Evolutionary conservation across 2,113 vertebrate genomes (phyloP), one percentile per base, ranked within the genome.

Genomic region (Cettia cetti): DNA sequence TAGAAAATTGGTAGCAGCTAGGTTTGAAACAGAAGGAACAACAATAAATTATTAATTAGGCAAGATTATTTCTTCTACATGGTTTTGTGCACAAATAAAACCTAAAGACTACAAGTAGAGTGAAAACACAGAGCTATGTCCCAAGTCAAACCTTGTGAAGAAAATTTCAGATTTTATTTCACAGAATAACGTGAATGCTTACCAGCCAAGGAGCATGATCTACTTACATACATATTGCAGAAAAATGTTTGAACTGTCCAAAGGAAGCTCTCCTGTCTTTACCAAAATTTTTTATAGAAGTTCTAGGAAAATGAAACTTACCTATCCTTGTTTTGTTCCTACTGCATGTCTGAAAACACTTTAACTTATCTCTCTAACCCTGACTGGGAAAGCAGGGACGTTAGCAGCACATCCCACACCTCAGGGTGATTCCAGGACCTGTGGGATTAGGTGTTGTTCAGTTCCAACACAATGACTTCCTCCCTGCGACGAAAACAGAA

Each of bases 21-120:
- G 26, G 57, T 87, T 72, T 86, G 57, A 92, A 90, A 72, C 11
- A 37, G 31, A 42, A 83, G 42, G 78, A 84, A 86, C 28, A 86
- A 70, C 24, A 89, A 39, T 87, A 50, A 77, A 85, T 92, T 82
- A 89, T 95, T 81, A 89, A 92, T 91, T 84, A 84, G n/a, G 56
- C 6, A 92, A 49, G n/a, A 53, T 21, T 3, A n/a, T 21, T 42
- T 76, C 37, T 87, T 74, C 78, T 44, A 39, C 22, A 14, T 47
- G 6, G 18, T 56, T 68, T 27, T 40, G 21, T 86, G 89, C 94
- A 65, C 31, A 79, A 35, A 81, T 40, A 68, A 86, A 81, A 37
- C 22, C 49, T 57, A 7, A 53, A 31, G 40, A 37, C 24, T 60
- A n/a, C 28, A 54, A 40, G 45, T 5, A 61, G 27, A 66, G 23